Percentiles rank a stretch among this genome's conserved stretches.
These are phyloP conservation scores for Sebastes minor DNA, from an alignment of 2,797 vertebrate genomes.

Conservation along the genomic window DNA sequence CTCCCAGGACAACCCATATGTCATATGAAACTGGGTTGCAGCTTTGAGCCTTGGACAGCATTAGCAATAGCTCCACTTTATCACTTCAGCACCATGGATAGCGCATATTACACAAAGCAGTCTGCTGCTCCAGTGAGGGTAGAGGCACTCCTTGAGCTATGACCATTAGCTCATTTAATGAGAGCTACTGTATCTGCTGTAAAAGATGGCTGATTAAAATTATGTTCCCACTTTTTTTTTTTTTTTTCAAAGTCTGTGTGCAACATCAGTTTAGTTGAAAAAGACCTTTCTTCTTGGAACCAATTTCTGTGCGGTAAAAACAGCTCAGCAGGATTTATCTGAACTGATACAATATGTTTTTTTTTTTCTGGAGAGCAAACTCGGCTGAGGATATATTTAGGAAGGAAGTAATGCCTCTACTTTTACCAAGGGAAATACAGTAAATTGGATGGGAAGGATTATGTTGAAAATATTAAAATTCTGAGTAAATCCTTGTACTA, in stretches of 20 bases:
- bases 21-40: neutral
- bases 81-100: slow-evolving; percentile 1
- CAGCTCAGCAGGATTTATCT: neutral
- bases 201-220: neutral
- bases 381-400: neutral
- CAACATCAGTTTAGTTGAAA: neutral
- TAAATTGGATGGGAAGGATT: slow-evolving; percentile 42
- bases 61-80: neutral
- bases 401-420: neutral
- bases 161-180: neutral
- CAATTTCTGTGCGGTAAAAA: neutral
- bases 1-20: neutral
- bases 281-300: neutral
- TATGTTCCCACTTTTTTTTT: neutral
- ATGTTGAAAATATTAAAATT: slow-evolving; percentile 38
- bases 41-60: neutral
- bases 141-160: neutral
- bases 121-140: neutral
- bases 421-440: slow-evolving; percentile 21
- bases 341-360: neutral
- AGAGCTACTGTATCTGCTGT: neutral
- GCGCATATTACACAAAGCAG: neutral
- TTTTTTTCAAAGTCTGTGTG: neutral
- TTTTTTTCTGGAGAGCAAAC: neutral
- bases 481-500: slow-evolving; percentile 21